Base-by-base conservation (phyloP, 2,797 vertebrate genomes). In the Notolabrus celidotus region DNA sequence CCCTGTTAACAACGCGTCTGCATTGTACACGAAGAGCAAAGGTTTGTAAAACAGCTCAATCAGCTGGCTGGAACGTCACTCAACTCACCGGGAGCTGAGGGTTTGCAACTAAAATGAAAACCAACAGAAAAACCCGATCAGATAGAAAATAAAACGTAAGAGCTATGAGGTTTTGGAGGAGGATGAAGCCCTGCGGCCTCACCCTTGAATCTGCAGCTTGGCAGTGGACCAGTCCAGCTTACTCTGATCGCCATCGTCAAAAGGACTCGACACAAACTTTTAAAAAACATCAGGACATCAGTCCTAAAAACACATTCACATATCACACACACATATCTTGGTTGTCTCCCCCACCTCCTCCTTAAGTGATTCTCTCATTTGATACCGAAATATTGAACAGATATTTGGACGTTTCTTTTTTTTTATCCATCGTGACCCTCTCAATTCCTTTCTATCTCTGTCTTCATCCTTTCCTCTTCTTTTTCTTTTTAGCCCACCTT, bases 401-500 rank as follows among this genome's bases (percentile, higher is more conserved):
- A 91, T 93, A 91, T 92, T 93, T 93, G 92, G 92, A 92, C 89
- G 41, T 88, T 93, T 93, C 76, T 84, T 88, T 83, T 88, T n/a
- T 89, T 85, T 79, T 87, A 83, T 82, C 86, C 86, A 86, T 88
- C 59, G 60, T 88, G 86, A 89, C 86, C 87, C 80, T 92, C 86
- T 88, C 85, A 72, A 75, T 92, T 90, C 80, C 89, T 74, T 89
- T 86, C 90, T 82, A 81, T 88, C 89, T 90, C 91, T 85, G 90
- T 91, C 89, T 90, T 92, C 91, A 91, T 91, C 82, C 81, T 91
- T 90, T 88, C 83, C 78, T 86, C 88, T 92, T 90, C 79, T 66
- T 85, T 90, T 82, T 80, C 79, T 57, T 80, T 89, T 95, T 97
- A 98, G 90, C 97, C 97, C 93, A 98, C 96, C 91, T 98, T 98